Conservation (phyloP, 2,113 vertebrate genomes). For the Gymnarchus niloticus region DNA sequence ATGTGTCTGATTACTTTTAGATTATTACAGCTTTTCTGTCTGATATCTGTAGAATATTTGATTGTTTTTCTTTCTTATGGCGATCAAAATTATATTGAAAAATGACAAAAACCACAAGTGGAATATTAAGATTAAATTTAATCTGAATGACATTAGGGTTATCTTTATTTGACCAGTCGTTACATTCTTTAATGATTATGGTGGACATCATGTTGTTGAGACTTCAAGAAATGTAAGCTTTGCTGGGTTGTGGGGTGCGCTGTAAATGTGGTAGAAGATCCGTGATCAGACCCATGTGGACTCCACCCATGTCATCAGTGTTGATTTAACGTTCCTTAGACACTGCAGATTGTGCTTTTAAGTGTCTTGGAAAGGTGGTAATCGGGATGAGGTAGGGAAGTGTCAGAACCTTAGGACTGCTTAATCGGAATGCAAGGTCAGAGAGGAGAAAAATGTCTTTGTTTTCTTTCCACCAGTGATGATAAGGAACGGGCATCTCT, state of each 20-base stretch:
- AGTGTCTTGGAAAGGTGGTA: neutral
- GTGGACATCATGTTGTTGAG: too few species aligned
- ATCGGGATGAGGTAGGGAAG: neutral
- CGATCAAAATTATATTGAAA: neutral
- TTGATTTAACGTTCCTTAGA: too few species aligned
- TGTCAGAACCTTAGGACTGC: neutral
- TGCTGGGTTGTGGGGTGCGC: too few species aligned
- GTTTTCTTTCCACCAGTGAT: constrained; percentile 16
- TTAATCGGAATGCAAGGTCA: neutral
- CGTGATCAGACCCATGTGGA: neutral
- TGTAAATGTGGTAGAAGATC: neutral
- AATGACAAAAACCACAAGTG: neutral
- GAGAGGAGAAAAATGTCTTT: neutral
- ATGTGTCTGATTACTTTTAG: neutral
- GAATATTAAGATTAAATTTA: neutral
- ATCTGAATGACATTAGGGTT: neutral
- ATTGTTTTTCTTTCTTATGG: neutral
- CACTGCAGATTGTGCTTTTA: neutral
- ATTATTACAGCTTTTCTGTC: neutral
- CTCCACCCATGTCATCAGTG: too few species aligned
- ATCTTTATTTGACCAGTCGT: neutral
- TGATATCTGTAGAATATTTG: neutral
- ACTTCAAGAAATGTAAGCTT: too few species aligned
- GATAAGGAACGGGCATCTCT: constrained; percentile 84
- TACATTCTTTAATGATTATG: neutral